A percentile compares a stretch with the other conserved stretches of the same genome.
Evolutionary conservation across 2,113 vertebrate species (phyloP).

Genomic region (Aphelocoma coerulescens): DNA sequence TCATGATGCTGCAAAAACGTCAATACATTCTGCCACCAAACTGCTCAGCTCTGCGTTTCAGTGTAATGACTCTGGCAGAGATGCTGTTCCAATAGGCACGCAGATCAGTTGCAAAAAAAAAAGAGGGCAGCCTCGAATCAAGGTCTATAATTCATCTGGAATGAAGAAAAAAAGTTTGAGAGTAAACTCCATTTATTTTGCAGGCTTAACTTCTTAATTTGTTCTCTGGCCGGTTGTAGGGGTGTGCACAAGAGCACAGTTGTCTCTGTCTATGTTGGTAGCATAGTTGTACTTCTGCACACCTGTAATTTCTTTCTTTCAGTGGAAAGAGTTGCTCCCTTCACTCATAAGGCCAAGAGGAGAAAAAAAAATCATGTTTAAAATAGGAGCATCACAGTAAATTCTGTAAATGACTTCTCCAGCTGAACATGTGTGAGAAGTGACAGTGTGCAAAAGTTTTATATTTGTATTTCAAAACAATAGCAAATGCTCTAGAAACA

Average conservation of each 20-base stretch:
- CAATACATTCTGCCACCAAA: conserved; percentile 65
- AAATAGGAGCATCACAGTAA: conserved; percentile 29
- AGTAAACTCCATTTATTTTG: conserved; percentile 59
- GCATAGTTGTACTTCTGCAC: conserved; percentile 62
- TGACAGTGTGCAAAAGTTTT: conserved; percentile 70
- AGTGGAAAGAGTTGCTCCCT: conserved; percentile 60
- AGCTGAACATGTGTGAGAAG: conserved; percentile 48
- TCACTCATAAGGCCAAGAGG: conserved; percentile 43
- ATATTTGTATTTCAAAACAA: conserved; percentile 34
- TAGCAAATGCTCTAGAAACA: conserved; percentile 55
- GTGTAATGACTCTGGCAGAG: conserved; percentile 71
- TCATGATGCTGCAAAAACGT: conserved; percentile 69
- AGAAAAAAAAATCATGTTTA: neutral
- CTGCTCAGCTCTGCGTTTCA: conserved; percentile 69
- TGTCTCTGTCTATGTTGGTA: conserved; percentile 66
- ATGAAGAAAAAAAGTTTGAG: conserved; percentile 66
- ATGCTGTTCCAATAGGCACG: conserved; percentile 65
- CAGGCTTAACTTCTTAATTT: conserved; percentile 58
- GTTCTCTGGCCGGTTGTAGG: conserved; percentile 48
- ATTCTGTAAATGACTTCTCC: conserved; percentile 41
- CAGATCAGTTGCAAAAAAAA: conserved; percentile 55
- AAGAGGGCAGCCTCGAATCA: conserved; percentile 60
- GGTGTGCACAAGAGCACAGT: conserved; percentile 64
- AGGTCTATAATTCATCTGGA: conserved; percentile 56
- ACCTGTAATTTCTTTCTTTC: conserved; percentile 68